Base-by-base conservation (phyloP, 2,888 invertebrate species). In the Drosophila picticornis region DNA sequence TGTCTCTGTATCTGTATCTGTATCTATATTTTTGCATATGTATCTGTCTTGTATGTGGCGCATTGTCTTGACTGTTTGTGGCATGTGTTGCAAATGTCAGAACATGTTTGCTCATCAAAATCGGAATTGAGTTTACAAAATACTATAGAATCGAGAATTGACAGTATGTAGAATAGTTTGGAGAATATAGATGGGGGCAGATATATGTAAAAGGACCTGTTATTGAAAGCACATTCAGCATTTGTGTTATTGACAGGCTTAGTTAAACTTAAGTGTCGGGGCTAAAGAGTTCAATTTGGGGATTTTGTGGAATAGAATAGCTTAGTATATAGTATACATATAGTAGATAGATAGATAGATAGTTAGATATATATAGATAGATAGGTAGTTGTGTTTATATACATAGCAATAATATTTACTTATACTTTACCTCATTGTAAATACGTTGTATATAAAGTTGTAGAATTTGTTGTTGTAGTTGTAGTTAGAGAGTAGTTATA, bases 351-450 rank as follows among this genome's bases (percentile, higher is more conserved):
- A 55, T 52, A 63, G 55, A 46, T 34, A 61, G 22, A 38, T 29
- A 29, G 48, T 34, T 29, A 55, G 32, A 46, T 22, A 57, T 25
- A 36, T 43, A 65, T 66, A 64, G 60, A 31, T 68, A 51, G 16
- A 36, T 27, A 57, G 56, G 16, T 51, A 52, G 32, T 32, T 38
- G 71, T 76, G 66, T 69, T 66, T 67, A 71, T 66, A 58, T 66
- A 70, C 72, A 83, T 72, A 71, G 62, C 43, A 70, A 70, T 81
- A 84, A 82, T 80, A 83, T 76, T 78, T 79, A 84, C 85, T 83
- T 85, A 92, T 92, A 92, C 91, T 91, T 92, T 92, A 92, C 91
- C 91, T 92, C 91, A 92, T 91, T 91, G 90, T 84, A 88, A 92
- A 91, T 91, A 91, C 92, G 85, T 86, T 81, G 90, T 91, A 84